A percentile compares a stretch with the other conserved stretches of the same genome.
phyloP scores from a whole-genome alignment of 1,140 invertebrate species.

The Holcopasites calliopsidis region DNA sequence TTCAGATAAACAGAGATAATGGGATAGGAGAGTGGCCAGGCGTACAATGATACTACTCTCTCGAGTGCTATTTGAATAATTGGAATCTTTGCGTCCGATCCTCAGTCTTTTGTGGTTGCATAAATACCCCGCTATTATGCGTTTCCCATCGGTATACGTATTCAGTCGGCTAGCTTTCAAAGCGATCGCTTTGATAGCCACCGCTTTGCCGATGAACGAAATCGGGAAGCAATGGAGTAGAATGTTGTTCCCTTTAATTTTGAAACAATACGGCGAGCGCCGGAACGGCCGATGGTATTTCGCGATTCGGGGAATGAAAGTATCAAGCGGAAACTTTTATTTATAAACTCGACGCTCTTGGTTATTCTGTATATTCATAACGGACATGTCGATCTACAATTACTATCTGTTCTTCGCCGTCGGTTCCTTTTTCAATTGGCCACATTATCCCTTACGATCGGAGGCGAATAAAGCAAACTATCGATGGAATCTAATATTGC shows the following conservation, averaged over 20 bases:
- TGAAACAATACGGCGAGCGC: neutral
- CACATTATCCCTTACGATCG: too few relatives aligned
- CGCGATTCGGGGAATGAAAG: too few relatives aligned
- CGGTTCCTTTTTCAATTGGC: too few relatives aligned
- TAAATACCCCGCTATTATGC: neutral
- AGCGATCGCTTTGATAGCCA: neutral
- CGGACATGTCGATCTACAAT: too few relatives aligned
- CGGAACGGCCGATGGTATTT: too few relatives aligned
- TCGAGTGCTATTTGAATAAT: conserved; percentile 2
- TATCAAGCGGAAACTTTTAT: too few relatives aligned
- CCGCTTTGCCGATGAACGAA: neutral
- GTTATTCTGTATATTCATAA: too few relatives aligned
- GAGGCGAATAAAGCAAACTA: too few relatives aligned
- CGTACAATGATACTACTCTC: too few relatives aligned
- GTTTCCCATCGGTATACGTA: neutral
- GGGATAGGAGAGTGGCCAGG: neutral
- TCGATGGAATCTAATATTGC: too few relatives aligned
- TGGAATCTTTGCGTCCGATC: neutral
- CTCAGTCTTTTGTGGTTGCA: neutral
- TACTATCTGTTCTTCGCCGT: too few relatives aligned
- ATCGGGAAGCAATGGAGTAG: neutral
- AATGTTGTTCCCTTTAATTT: neutral
- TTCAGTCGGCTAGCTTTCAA: neutral
- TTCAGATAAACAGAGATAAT: conserved; percentile 13
- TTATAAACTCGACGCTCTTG: too few relatives aligned